phyloP scores from a whole-genome alignment of 2,797 vertebrate species.

The Artibeus lituratus region DNA sequence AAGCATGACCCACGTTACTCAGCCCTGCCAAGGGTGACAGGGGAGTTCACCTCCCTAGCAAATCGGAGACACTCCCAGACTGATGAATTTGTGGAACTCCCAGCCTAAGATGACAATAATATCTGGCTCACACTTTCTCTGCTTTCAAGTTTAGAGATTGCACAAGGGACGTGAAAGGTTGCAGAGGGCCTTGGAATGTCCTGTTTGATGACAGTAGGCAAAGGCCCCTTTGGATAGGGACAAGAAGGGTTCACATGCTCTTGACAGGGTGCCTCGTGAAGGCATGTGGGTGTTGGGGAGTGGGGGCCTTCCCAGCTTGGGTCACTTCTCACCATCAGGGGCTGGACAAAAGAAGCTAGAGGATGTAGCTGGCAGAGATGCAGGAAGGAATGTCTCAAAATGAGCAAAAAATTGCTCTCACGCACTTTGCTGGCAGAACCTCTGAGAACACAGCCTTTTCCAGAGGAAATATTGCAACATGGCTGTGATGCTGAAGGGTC shows the following conservation, averaged over 20 bases:
- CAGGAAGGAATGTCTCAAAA: slow-evolving; percentile 80
- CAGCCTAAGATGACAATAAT: slow-evolving; percentile 69
- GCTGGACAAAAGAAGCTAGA: slow-evolving; percentile 68
- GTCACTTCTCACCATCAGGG: slow-evolving; percentile 69
- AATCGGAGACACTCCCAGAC: slow-evolving; percentile 59
- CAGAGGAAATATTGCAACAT: slow-evolving; percentile 48
- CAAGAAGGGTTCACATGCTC: slow-evolving; percentile 57
- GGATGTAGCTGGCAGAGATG: slow-evolving; percentile 76
- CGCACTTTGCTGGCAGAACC: slow-evolving; percentile 77
- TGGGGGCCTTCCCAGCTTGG: background rate
- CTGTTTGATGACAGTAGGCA: slow-evolving; percentile 76
- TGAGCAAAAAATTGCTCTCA: slow-evolving; percentile 66
- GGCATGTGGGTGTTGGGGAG: slow-evolving; percentile 38
- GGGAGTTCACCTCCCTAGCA: background rate
- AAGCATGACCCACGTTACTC: background rate
- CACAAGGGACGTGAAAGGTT: slow-evolving; percentile 78
- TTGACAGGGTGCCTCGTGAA: slow-evolving; percentile 72
- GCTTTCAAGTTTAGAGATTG: slow-evolving; percentile 77
- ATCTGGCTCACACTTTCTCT: slow-evolving; percentile 74
- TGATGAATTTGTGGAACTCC: slow-evolving; percentile 65
- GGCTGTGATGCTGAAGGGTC: background rate
- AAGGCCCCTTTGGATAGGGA: slow-evolving; percentile 39
- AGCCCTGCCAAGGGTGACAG: background rate
- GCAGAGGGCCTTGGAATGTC: slow-evolving; percentile 77
- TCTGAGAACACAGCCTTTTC: slow-evolving; percentile 68